A percentile compares a stretch with the other conserved stretches of the same genome.
These are phyloP conservation scores for Leptobrachium ailaonicum DNA, from an alignment of 2,113 vertebrate species.

Conservation along the genomic window DNA sequence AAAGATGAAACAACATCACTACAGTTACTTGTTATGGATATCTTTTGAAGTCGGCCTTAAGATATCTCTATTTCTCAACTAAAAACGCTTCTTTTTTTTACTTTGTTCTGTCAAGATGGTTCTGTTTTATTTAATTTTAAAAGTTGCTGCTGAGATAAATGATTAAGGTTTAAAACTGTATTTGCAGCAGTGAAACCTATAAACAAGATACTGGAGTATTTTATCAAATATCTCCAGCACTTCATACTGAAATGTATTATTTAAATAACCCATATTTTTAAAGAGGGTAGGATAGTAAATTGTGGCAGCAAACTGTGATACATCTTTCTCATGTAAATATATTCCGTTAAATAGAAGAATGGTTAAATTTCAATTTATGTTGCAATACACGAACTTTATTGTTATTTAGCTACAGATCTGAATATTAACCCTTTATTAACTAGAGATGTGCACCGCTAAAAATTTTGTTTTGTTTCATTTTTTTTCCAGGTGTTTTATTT, in stretches of 20 bases:
- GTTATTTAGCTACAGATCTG: no score
- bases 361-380: no score
- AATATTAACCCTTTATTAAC: no score
- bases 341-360: no score
- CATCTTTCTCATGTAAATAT: no score
- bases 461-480: no score
- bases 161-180: constrained; percentile 18
- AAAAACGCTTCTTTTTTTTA: constrained; percentile 66
- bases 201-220: not conserved
- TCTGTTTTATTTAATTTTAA: constrained; percentile 66
- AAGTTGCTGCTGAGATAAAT: constrained; percentile 17
- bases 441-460: no score
- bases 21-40: constrained; percentile 87
- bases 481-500: no score
- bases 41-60: constrained; percentile 95
- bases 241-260: not conserved
- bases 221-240: not conserved
- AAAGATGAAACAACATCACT: constrained; percentile 93
- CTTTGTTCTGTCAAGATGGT: constrained; percentile 71
- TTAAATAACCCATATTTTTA: not conserved
- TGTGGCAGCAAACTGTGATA: no score
- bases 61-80: constrained; percentile 96
- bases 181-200: constrained; percentile 5
- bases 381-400: no score
- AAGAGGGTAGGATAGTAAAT: no score